Evolutionary conservation across 2,888 invertebrate species (phyloP).

Genomic region (Protodeltote pygarga): DNA sequence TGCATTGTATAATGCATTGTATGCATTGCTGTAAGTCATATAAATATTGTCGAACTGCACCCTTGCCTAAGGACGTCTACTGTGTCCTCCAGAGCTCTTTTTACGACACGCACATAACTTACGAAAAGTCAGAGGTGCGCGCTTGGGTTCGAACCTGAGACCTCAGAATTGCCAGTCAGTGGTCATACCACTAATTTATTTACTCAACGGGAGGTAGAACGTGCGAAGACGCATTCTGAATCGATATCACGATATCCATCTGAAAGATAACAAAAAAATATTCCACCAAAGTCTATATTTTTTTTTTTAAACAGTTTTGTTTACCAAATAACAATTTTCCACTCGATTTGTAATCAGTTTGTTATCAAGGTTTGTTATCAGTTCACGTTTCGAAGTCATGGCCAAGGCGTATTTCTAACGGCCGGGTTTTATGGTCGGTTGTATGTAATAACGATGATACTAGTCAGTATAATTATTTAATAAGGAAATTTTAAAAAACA

Average conservation of each 20-base stretch:
- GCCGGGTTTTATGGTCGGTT: not conserved
- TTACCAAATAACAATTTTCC: slow-evolving; percentile 53
- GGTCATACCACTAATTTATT: no score
- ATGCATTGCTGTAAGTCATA: no score
- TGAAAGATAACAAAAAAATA: slow-evolving; percentile 15
- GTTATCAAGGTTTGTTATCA: slow-evolving; percentile 46
- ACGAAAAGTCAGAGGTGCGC: no score
- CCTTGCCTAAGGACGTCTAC: not conserved
- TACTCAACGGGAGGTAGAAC: no score
- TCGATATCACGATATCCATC: slow-evolving; percentile 1
- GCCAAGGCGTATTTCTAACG: slow-evolving; percentile 28
- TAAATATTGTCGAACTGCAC: no score
- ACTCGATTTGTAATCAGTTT: slow-evolving; percentile 41
- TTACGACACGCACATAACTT: not conserved
- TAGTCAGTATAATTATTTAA: no score
- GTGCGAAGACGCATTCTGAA: no score
- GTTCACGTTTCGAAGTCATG: slow-evolving; percentile 61
- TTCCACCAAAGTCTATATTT: slow-evolving; percentile 7
- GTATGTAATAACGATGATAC: no score
- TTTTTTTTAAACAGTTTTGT: slow-evolving; percentile 38
- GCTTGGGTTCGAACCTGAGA: no score
- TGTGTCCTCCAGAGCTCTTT: not conserved
- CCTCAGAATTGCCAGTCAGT: no score
- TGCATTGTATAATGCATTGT: no score
- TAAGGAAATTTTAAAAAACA: no score